These are phyloP conservation scores for Branchipolynoe longqiensis DNA, from an alignment of 2,888 invertebrate species.

Conservation along the genomic window DNA sequence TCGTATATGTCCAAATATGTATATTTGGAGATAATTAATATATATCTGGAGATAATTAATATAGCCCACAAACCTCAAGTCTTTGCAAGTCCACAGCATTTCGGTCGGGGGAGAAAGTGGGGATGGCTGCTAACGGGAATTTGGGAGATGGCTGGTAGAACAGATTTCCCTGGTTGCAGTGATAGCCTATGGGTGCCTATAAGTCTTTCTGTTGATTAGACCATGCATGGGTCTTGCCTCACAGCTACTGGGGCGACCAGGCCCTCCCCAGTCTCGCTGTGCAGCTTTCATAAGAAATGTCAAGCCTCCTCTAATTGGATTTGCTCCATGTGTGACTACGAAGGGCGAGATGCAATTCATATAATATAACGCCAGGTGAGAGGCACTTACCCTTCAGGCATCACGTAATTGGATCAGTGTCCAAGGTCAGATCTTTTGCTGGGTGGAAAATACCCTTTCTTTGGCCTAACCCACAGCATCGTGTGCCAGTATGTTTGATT, in stretches of 20 bases:
- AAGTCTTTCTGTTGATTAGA: background rate
- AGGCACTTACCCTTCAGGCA: background rate
- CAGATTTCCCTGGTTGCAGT: slow-evolving; percentile 5
- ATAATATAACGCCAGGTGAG: slow-evolving; percentile 16
- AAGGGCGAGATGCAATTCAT: slow-evolving; percentile 12
- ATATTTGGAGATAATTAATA: too few relatives aligned
- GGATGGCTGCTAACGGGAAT: too few relatives aligned
- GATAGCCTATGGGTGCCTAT: slow-evolving; percentile 47
- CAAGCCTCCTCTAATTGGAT: slow-evolving; percentile 37
- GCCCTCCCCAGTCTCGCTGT: slow-evolving; percentile 1
- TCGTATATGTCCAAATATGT: too few relatives aligned
- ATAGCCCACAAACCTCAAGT: too few relatives aligned
- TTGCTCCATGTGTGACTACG: background rate
- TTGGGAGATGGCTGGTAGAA: too few relatives aligned
- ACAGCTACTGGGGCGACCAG: background rate
- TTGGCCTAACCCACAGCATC: too few relatives aligned
- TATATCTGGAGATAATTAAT: too few relatives aligned
- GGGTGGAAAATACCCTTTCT: too few relatives aligned
- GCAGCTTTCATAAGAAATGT: slow-evolving; percentile 40
- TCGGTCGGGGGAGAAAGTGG: too few relatives aligned
- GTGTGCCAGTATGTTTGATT: too few relatives aligned
- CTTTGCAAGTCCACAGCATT: too few relatives aligned
- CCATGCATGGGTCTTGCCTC: background rate
- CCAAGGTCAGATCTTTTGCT: background rate
- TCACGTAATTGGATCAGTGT: slow-evolving; percentile 18